Base-by-base conservation (phyloP, 2,113 vertebrate genomes). In the Notarius lentiginosus region DNA sequence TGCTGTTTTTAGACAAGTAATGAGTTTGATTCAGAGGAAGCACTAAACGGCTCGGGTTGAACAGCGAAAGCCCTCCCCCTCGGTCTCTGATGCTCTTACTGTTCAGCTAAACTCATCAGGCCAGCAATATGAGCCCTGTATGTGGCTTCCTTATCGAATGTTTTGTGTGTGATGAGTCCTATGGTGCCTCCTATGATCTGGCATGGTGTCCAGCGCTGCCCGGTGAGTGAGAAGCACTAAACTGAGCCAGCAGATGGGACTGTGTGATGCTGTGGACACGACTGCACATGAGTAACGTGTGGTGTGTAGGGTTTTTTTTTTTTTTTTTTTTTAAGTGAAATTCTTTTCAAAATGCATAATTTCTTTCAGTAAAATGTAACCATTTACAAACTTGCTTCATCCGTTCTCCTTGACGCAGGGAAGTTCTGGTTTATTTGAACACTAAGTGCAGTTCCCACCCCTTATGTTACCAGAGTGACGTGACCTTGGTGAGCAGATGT, bases 21-120 rank as follows among this genome's bases (percentile, higher is more conserved):
- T 90, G 86, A 81, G 63, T 47, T 89, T 58, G 87, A 89, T 79
- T 83, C 86, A 91, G 91, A 91, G 90, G 85, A 89, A 92, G 41
- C 77, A 58, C 89, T 92, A 92, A 92, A 89, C 90, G 85, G 79
- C 66, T 20, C 65, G 89, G 89, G 91, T 91, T 92, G 88, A 91
- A 91, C 93, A 91, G 84, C 68, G 72, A 84, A 82, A 27, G 87
- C 89, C 93, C 91, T 89, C 92, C 91, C 88, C 34, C 41, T 4
- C 41, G 4, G 27, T 91, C 84, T 92, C 82, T 68, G 85, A 91
- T 88, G 87, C 82, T 86, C 81, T 92, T 88, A 88, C 88, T 79
- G 53, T 58, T 70, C 82, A 53, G 72, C 63, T 92, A 93, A 94
- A 90, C 86, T 60, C 89, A 91, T 93, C 87, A 91, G 75, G 34